Evolutionary conservation across 64 coral and sea anemone species (phyloP).

Genomic region (Dendrophyllia cribrosa): DNA sequence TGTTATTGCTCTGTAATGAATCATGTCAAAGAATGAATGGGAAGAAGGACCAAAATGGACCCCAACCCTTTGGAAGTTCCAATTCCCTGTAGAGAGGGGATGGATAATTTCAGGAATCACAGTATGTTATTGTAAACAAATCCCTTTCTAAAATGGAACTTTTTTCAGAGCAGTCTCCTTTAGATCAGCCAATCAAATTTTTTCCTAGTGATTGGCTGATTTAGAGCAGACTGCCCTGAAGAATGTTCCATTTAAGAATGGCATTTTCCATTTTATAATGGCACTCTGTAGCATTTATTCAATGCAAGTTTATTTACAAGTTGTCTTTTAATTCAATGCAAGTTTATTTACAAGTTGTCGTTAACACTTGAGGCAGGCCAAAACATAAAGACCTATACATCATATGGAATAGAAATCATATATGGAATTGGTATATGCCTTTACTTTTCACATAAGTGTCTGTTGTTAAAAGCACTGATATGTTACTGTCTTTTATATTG

Average conservation of each 20-base stretch:
- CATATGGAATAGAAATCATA: slow-evolving; percentile 4
- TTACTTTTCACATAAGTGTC: slow-evolving; percentile 17
- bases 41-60: not conserved
- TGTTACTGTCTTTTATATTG: slow-evolving; percentile 8
- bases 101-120: slow-evolving; percentile 9
- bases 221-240: slow-evolving; percentile 12
- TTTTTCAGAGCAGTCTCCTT: not conserved
- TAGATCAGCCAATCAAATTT: slow-evolving; percentile 17
- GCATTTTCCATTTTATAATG: slow-evolving; percentile 4
- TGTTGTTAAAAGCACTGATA: slow-evolving; percentile 13
- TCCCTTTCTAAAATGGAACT: not conserved
- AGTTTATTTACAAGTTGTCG: slow-evolving; percentile 10
- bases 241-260: slow-evolving; percentile 15
- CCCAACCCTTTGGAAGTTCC: slow-evolving; percentile 3
- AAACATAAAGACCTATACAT: slow-evolving; percentile 24
- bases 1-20: slow-evolving; percentile 1
- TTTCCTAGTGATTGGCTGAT: slow-evolving; percentile 19
- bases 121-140: not conserved
- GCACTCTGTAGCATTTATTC: slow-evolving; percentile 1
- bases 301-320: no score
- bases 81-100: not conserved
- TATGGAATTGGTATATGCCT: slow-evolving; percentile 6
- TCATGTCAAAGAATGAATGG: not conserved
- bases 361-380: slow-evolving; percentile 8
- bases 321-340: not conserved